Evolutionary conservation across 2,888 invertebrate species (phyloP), one percentile per base, ranked within the genome.

Genomic region (Aphidoletes aphidimyza): DNA sequence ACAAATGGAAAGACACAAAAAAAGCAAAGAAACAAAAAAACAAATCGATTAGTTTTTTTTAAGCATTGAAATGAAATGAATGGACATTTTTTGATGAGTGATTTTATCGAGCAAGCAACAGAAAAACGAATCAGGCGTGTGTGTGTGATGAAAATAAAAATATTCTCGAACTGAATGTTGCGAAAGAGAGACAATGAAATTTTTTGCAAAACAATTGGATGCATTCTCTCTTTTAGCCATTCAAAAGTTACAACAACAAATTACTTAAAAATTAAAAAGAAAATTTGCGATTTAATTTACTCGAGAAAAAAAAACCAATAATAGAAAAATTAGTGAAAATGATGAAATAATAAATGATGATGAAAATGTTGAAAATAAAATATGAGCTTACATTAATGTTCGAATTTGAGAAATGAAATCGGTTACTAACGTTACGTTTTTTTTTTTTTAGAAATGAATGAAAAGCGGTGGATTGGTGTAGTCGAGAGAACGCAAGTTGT

Each of bases 371-470:
- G 17, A 47, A 2, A 47, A 47, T 14, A 47, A 47, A 47, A 17
- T 14, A 17, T 47, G 2, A 14, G n/a, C n/a, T n/a, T n/a, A n/a
- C n/a, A n/a, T n/a, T n/a, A n/a, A n/a, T n/a, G n/a, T n/a, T n/a
- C n/a, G n/a, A n/a, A n/a, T n/a, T n/a, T n/a, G n/a, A n/a, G n/a
- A 42, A 42, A 42, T 42, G 22, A 54, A 54, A 22, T 54, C 30
- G 3, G 8, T 69, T 69, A 69, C 69, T 69, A 69, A 69, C 69
- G 30, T 69, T 69, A 69, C 69, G n/a, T n/a, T n/a, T n/a, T n/a
- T n/a, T n/a, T n/a, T n/a, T n/a, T 69, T 69, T 69, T 69, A 69
- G 69, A 69, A 69, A 69, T 69, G 69, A 69, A 30, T 69, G 26
- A 30, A 69, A 69, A 69, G 69, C 69, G 69, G 34, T 69, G 69